Conservation (phyloP, 2,888 invertebrate species). For the Eristalinus sepulchralis region DNA sequence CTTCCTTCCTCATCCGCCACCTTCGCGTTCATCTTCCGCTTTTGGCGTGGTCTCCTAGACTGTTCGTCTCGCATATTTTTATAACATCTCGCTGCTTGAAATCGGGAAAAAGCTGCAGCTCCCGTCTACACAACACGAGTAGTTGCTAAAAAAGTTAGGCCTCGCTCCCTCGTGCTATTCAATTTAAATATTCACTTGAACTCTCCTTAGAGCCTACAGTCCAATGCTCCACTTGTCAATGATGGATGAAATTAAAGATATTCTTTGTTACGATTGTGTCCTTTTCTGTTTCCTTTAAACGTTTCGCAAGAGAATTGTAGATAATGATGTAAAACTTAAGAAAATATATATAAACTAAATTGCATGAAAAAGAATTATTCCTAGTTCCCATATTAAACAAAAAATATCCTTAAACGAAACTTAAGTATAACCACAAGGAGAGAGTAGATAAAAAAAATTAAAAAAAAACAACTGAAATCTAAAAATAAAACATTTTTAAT, state of each 20-base stretch:
- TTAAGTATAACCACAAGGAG: background rate
- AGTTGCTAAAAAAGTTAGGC: too few species aligned
- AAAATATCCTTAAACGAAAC: constrained; percentile 10
- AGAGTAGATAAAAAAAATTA: constrained; percentile 3
- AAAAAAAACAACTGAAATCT: background rate
- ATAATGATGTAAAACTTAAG: background rate
- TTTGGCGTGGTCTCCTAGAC: too few species aligned
- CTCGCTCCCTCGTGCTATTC: too few species aligned
- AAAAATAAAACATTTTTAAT: constrained; percentile 10
- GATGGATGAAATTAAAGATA: background rate
- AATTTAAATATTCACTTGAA: too few species aligned
- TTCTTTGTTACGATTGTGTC: background rate
- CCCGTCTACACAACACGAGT: too few species aligned
- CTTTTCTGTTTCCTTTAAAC: background rate
- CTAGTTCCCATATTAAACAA: background rate
- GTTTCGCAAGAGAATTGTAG: background rate
- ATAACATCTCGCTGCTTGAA: too few species aligned
- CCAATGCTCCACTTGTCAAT: background rate
- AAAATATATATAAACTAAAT: background rate
- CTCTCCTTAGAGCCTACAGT: too few species aligned
- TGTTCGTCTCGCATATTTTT: too few species aligned
- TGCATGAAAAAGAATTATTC: constrained; percentile 4
- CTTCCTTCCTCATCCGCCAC: too few species aligned
- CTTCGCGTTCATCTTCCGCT: too few species aligned
- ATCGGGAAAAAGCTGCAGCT: too few species aligned